phyloP scores from a whole-genome alignment of 2,888 invertebrate genomes.

The Melangyna quadrimaculata region DNA sequence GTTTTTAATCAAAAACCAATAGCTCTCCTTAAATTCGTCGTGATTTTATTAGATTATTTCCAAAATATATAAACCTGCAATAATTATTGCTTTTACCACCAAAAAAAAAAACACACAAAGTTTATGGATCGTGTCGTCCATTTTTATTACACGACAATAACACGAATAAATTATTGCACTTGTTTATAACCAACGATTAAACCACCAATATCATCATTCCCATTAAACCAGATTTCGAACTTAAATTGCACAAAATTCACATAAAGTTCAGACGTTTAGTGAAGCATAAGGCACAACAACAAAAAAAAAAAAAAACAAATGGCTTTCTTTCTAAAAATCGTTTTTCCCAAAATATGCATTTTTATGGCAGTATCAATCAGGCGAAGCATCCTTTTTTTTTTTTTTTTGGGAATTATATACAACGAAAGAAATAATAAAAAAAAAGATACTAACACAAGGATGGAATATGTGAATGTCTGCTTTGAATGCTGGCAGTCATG shows the following conservation, averaged over 20 bases:
- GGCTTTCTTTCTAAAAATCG: conserved; percentile 1
- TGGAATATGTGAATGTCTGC: conserved; percentile 34
- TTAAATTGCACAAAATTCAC: background rate
- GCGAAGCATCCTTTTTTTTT: conserved; percentile 32
- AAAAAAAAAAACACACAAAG: too few relatives aligned
- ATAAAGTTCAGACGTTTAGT: conserved; percentile 22
- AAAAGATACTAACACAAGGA: conserved; percentile 1
- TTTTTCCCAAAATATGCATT: conserved; percentile 48
- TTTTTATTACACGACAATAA: background rate
- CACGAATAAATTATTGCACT: background rate
- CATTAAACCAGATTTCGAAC: background rate
- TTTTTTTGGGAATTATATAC: background rate
- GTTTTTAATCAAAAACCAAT: background rate
- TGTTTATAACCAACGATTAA: conserved; percentile 11
- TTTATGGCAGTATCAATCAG: conserved; percentile 66
- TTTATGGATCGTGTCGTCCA: background rate
- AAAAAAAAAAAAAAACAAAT: background rate
- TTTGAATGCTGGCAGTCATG: conserved; percentile 38
- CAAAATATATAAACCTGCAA: background rate
- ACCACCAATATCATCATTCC: background rate
- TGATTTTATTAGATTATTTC: background rate
- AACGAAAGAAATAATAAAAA: background rate
- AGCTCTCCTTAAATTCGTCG: background rate
- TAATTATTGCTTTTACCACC: background rate
- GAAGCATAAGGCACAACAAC: background rate